These are phyloP conservation scores for Teinopalpus imperialis DNA, from an alignment of 2,888 invertebrate genomes.

Conservation along the genomic window DNA sequence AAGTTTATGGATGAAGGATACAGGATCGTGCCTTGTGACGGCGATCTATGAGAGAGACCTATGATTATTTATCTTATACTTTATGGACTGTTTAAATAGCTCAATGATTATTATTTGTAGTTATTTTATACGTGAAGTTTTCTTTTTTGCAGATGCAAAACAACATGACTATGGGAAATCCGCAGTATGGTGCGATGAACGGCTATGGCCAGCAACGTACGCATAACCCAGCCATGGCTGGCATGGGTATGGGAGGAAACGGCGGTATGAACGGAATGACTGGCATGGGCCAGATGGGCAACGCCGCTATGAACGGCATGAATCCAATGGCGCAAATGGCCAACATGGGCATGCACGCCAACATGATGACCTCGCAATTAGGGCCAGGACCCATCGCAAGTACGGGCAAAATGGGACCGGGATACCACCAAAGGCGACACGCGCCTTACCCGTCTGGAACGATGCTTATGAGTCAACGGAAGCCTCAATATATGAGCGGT, in stretches of 20 bases:
- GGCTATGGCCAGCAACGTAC: slow-evolving; percentile 82
- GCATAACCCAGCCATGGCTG: slow-evolving; percentile 80
- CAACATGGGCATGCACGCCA: slow-evolving; percentile 87
- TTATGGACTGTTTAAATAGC: too few species aligned
- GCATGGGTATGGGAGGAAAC: slow-evolving; percentile 80
- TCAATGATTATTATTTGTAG: too few species aligned
- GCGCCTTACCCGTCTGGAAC: slow-evolving; percentile 93
- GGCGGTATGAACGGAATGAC: slow-evolving; percentile 82
- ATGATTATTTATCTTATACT: too few species aligned
- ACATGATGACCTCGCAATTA: slow-evolving; percentile 87
- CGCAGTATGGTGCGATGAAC: slow-evolving; percentile 83
- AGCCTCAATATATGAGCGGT: slow-evolving; percentile 84
- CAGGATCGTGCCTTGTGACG: too few species aligned
- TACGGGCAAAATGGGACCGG: slow-evolving; percentile 85
- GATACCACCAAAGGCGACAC: slow-evolving; percentile 87
- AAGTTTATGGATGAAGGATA: too few species aligned
- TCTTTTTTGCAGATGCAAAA: slow-evolving; percentile 83
- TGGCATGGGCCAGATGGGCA: slow-evolving; percentile 84
- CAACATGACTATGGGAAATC: slow-evolving; percentile 84
- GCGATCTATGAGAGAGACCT: too few species aligned
- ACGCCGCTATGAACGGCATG: slow-evolving; percentile 85
- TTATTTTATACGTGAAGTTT: too few species aligned
- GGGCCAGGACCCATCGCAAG: slow-evolving; percentile 85
- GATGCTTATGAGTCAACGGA: slow-evolving; percentile 92
- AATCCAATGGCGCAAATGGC: slow-evolving; percentile 89